Evolutionary conservation across 1,140 invertebrate genomes (phyloP).

Genomic region (Zaprionus inermis): DNA sequence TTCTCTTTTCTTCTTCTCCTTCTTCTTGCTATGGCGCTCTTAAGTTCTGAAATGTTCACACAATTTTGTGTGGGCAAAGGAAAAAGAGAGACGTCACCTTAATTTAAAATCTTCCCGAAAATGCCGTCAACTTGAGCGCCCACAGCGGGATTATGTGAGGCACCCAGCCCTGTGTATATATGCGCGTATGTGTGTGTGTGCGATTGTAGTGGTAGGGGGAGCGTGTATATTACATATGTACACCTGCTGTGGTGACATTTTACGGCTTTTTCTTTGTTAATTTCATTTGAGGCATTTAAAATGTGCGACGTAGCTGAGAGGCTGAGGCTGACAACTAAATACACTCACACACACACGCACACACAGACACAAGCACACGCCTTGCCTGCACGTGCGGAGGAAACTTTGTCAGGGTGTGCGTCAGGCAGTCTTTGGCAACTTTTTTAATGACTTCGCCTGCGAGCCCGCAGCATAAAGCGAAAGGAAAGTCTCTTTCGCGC

Average conservation of each 20-base stretch:
- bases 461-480: constrained; percentile 44
- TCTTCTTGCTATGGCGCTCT: background rate
- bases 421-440: constrained; percentile 70
- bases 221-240: constrained; percentile 42
- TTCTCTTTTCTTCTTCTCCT: background rate
- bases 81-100: constrained; percentile 45
- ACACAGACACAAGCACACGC: constrained; percentile 7
- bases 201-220: constrained; percentile 17
- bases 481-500: constrained; percentile 65
- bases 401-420: constrained; percentile 52
- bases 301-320: constrained; percentile 67
- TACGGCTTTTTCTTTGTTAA: constrained; percentile 80
- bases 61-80: constrained; percentile 26
- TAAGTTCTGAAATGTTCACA: constrained; percentile 36
- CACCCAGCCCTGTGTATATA: constrained; percentile 34
- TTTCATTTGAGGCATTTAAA: constrained; percentile 81
- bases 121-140: constrained; percentile 51
- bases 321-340: constrained; percentile 78
- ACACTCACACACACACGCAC: constrained; percentile 41
- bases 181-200: constrained; percentile 16
- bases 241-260: constrained; percentile 79
- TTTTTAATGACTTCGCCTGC: constrained; percentile 75
- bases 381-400: constrained; percentile 35
- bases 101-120: constrained; percentile 65
- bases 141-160: constrained; percentile 53